phyloP scores from a whole-genome alignment of 2,888 invertebrate species.

The Mythimna pallens region DNA sequence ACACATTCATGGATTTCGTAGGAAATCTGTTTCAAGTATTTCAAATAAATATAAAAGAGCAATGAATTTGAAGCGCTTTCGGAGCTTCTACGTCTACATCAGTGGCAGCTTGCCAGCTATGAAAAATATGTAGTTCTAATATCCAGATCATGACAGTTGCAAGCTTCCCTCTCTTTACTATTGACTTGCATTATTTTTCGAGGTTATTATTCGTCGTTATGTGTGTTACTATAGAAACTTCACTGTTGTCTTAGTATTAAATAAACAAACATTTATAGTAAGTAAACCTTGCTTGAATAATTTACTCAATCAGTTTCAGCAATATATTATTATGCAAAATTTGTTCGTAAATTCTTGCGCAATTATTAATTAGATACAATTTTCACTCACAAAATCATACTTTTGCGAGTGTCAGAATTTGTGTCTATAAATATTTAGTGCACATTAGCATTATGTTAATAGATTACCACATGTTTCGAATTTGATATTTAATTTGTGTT shows the following conservation, averaged over 20 bases:
- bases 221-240: background rate
- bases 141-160: conserved; percentile 37
- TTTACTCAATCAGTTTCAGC: background rate
- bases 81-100: conserved; percentile 35
- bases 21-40: conserved; percentile 55
- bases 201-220: background rate
- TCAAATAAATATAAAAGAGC: conserved; percentile 52
- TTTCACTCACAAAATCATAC: conserved; percentile 18
- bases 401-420: conserved; percentile 12
- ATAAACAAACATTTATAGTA: background rate
- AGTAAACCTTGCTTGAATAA: background rate
- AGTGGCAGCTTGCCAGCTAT: conserved; percentile 60
- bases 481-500: conserved; percentile 33
- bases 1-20: conserved; percentile 53
- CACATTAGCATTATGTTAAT: conserved; percentile 35
- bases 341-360: background rate
- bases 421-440: conserved; percentile 25
- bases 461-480: conserved; percentile 36
- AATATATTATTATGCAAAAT: background rate
- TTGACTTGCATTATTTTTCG: conserved; percentile 21
- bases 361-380: conserved; percentile 22
- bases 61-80: conserved; percentile 58
- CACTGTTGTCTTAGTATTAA: background rate
- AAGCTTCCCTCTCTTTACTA: conserved; percentile 12
- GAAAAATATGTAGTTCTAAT: conserved; percentile 43